Percentiles rank a stretch among this genome's conserved stretches.
These are phyloP conservation scores for Luidia sarsii DNA, from an alignment of 53 echinoderm and acorn worm species.

Conservation along the genomic window DNA sequence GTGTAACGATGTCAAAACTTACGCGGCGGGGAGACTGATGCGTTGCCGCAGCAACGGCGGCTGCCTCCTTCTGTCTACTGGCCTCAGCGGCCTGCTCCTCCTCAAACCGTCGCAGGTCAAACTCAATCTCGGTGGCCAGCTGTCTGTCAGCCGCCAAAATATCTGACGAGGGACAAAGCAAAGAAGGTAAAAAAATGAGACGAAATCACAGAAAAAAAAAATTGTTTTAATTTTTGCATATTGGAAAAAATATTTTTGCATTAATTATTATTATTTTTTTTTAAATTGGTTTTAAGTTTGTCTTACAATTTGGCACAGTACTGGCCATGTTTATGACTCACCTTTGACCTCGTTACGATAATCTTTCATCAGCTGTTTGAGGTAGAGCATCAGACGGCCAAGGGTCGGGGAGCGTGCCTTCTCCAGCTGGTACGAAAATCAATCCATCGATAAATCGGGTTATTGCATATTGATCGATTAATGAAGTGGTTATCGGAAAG, in stretches of 20 bases:
- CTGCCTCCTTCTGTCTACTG: conserved; percentile 55
- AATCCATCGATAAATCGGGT: conserved; percentile 9
- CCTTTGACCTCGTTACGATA: conserved; percentile 97
- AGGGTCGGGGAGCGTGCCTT: conserved; percentile 84
- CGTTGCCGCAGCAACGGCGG: background rate
- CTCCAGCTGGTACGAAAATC: conserved; percentile 62
- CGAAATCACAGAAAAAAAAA: background rate
- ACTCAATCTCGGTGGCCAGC: conserved; percentile 96
- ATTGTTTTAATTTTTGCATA: no score
- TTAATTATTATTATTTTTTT: no score
- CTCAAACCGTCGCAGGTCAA: conserved; percentile 96
- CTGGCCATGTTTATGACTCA: no score
- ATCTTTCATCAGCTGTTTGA: conserved; percentile 95
- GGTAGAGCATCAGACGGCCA: conserved; percentile 85
- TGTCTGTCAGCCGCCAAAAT: conserved; percentile 91
- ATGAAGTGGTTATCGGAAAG: background rate
- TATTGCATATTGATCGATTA: background rate
- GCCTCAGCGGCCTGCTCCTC: conserved; percentile 74
- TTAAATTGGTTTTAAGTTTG: no score
- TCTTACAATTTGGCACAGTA: no score
- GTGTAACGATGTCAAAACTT: no score
- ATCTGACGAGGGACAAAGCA: conserved; percentile 41
- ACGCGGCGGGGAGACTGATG: no score
- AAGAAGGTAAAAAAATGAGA: background rate
- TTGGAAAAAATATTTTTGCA: no score